Evolutionary conservation across 53 echinoderm and acorn worm genomes (phyloP), one percentile per base, ranked within the genome.

Genomic region (Echinarachnius parma): DNA sequence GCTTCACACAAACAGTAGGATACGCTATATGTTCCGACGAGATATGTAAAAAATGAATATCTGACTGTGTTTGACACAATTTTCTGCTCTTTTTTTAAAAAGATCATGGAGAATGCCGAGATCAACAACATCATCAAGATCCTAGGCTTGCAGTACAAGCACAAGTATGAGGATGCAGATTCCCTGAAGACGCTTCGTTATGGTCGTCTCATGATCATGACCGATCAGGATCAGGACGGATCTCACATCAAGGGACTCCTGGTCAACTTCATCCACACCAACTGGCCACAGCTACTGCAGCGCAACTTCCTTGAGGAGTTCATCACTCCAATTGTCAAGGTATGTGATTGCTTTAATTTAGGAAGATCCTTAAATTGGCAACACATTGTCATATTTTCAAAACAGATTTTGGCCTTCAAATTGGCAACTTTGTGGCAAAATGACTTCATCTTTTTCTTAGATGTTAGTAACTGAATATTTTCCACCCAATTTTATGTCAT

Each of bases 61-160:
- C n/a, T n/a, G n/a, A n/a, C n/a, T n/a, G n/a, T n/a, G n/a, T n/a
- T n/a, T n/a, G n/a, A n/a, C n/a, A n/a, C n/a, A n/a, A n/a, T n/a
- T n/a, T n/a, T n/a, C n/a, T n/a, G n/a, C n/a, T n/a, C n/a, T n/a
- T n/a, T n/a, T n/a, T n/a, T n/a, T n/a, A n/a, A n/a, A 2, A 48
- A 91, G 92, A 91, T 91, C 65, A 91, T 91, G 92, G 92, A 91
- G 18, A 91, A 91, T 77, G 84, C 87, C 7, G 92, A 91, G 64
- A 91, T 91, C 46, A 91, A 91, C 84, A 80, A 79, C 86, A 77
- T 91, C 74, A 87, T 91, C 71, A 91, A 91, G 75, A 91, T 91
- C 77, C 61, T 91, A 44, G 92, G 92, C 4, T 78, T 91, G 48
- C 92, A 91, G 78, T 91, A 91, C 81, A 91, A 91, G 81, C 87